phyloP scores from a whole-genome alignment of 1,140 invertebrate genomes.

The Drosophila sp. region DNA sequence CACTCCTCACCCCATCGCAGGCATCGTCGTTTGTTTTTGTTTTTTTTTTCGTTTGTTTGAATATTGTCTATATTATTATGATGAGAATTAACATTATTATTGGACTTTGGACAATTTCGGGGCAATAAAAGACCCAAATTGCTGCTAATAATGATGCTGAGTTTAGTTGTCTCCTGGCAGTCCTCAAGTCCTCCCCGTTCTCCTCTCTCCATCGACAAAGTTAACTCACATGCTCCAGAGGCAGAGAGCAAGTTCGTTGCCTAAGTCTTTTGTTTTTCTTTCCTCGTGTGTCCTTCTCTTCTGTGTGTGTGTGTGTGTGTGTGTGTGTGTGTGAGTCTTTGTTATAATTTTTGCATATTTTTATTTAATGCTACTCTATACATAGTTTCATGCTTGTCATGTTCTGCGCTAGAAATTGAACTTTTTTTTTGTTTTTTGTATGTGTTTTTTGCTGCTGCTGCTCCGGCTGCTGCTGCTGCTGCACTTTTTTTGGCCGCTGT shows the following conservation, averaged over 20 bases:
- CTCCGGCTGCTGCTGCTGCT: constrained; percentile 34
- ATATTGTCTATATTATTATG: constrained; percentile 68
- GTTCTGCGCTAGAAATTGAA: constrained; percentile 75
- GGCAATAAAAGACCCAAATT: constrained; percentile 80
- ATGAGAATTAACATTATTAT: constrained; percentile 76
- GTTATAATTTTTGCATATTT: constrained; percentile 79
- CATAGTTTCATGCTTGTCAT: constrained; percentile 78
- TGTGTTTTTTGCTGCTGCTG: constrained; percentile 7
- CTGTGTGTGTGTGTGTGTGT: constrained; percentile 16
- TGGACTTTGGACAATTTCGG: constrained; percentile 74
- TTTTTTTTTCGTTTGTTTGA: constrained; percentile 19
- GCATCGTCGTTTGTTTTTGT: constrained; percentile 5
- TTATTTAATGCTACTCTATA: constrained; percentile 50
- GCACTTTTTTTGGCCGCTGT: constrained; percentile 70
- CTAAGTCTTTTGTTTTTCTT: constrained; percentile 72
- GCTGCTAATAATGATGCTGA: constrained; percentile 78
- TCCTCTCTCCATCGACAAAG: background rate
- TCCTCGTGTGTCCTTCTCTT: background rate
- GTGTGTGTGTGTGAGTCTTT: constrained; percentile 53
- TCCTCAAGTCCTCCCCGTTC: constrained; percentile 6
- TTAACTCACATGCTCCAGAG: background rate
- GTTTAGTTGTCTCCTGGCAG: constrained; percentile 17
- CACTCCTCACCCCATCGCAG: too few species aligned
- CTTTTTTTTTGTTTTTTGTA: constrained; percentile 55
- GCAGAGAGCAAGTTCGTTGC: constrained; percentile 59